Base-by-base conservation (phyloP, 2,113 vertebrate genomes). In the Amblyornis subalaris region DNA sequence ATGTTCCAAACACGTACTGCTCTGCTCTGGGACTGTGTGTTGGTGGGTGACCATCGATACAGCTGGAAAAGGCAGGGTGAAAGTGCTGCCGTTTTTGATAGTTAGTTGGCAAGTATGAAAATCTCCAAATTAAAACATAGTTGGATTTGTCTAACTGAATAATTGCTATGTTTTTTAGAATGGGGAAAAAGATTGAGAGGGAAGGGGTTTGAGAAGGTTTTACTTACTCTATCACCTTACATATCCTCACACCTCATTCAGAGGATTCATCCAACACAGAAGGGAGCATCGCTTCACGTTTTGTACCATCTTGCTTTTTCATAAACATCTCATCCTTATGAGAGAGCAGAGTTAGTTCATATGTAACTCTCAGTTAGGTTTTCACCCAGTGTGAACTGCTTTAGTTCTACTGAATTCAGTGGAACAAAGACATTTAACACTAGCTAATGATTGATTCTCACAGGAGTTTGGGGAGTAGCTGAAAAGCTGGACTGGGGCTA, bases 11-110 rank as follows among this genome's bases (percentile, higher is more conserved):
- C 73, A 22, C 36, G 5, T 10, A 8, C 18, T 18, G 48, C 62
- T 60, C 33, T 86, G 22, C 45, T 53, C 1, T 13, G 38, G 70
- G 65, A 3, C 89, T 47, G 38, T 4, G 0, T 1, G 0, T 15
- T 74, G 64, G 79, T 61, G 73, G 21, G 26, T 67, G 75, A 90
- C 48, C 82, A 25, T 44, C 3, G 5, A 5, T 23, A 14, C 35
- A 2, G 22, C 26, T 73, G 51, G 44, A 66, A 65, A 54, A 40
- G 2, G 1, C 44, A 10, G 19, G 8, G n/a, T 57, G 19, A 53
- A 74, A 53, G 18, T 14, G 19, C 73, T 54, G 18, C 65, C 7
- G 2, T 29, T 88, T 67, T 36, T 24, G 0, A 11, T 22, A 40
- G 35, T 35, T 72, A 28, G 28, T 13, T 53, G 42, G 74, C 65